phyloP scores from a whole-genome alignment of 1,140 invertebrate genomes.

The Coptotermes formosanus region DNA sequence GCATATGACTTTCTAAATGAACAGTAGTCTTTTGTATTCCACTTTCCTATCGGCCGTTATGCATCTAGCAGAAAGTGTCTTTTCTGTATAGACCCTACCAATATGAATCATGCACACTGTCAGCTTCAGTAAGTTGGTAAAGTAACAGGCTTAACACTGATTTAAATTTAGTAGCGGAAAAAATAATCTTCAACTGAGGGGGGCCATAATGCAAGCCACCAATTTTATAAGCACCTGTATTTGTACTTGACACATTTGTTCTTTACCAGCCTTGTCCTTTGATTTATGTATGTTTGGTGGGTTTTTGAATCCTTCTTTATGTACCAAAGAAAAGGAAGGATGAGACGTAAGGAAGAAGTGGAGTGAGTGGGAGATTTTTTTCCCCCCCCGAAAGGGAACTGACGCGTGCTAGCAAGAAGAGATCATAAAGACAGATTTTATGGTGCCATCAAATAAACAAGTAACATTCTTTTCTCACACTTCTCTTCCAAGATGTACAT shows the following conservation, averaged over 20 bases:
- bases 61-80: too few relatives aligned
- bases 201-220: background rate
- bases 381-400: background rate
- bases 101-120: background rate
- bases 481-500: background rate
- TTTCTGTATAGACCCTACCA: too few relatives aligned
- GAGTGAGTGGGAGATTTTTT: background rate
- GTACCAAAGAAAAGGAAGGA: constrained; percentile 3
- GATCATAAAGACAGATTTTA: constrained; percentile 56
- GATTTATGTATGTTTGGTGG: background rate
- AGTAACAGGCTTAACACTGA: background rate
- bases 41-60: too few relatives aligned
- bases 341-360: background rate
- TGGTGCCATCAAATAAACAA: constrained; percentile 56
- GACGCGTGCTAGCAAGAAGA: constrained; percentile 4
- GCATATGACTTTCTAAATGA: too few relatives aligned
- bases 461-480: constrained; percentile 51
- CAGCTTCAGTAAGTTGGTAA: background rate
- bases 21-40: too few relatives aligned
- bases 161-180: background rate
- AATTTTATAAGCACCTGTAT: background rate
- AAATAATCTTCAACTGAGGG: background rate
- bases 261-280: background rate
- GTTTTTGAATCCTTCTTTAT: constrained; percentile 1
- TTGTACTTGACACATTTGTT: background rate